A percentile compares a stretch with the other conserved stretches of the same genome.
Evolutionary conservation across 2,888 invertebrate genomes (phyloP).

Genomic region (Bellardia bayeri): DNA sequence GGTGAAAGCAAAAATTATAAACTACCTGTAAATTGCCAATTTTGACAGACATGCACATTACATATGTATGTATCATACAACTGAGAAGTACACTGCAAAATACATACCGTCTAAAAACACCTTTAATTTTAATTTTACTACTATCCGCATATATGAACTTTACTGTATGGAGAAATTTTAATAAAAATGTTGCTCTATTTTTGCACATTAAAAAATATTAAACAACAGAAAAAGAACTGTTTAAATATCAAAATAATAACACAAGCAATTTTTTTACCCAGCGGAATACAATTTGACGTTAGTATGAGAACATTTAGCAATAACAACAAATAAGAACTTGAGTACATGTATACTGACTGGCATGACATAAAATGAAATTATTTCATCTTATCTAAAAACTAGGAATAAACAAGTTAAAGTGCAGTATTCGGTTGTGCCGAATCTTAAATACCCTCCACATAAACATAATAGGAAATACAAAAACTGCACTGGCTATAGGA

Average conservation of each 20-base stretch:
- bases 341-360: background rate
- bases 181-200: background rate
- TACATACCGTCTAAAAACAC: no score
- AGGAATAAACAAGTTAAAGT: no score
- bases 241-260: background rate
- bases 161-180: background rate
- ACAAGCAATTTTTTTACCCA: background rate
- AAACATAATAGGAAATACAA: no score
- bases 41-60: no score
- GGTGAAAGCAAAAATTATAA: no score
- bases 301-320: background rate
- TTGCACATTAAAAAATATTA: background rate
- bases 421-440: no score
- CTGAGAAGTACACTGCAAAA: no score
- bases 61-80: no score
- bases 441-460: no score
- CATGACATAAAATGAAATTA: background rate
- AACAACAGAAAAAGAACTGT: background rate
- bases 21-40: no score
- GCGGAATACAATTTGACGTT: conserved; percentile 26
- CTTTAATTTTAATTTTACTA: background rate
- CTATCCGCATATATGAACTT: background rate
- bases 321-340: background rate
- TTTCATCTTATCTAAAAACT: background rate
- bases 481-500: no score